phyloP scores from a whole-genome alignment of 2,888 invertebrate genomes.

The Caenorhabditis becei region DNA sequence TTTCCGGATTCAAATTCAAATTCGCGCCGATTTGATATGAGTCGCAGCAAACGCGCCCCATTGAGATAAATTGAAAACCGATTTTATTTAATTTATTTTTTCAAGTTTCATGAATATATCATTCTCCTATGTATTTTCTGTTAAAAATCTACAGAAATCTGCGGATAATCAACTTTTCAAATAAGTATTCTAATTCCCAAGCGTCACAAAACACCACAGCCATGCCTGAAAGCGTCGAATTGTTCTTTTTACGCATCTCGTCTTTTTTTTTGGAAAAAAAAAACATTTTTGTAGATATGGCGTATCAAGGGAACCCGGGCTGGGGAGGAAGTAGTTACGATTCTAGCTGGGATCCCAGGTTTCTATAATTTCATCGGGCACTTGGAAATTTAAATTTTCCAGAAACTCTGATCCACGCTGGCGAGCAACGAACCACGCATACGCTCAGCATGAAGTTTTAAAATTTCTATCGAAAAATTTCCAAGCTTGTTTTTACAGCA shows the following conservation, averaged over 20 bases:
- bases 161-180: too few relatives aligned
- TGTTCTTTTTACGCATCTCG: too few relatives aligned
- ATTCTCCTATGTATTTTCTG: neutral
- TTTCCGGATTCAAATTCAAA: neutral
- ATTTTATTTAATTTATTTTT: neutral
- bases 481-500: conserved; percentile 29
- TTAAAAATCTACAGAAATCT: too few relatives aligned
- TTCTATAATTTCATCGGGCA: neutral
- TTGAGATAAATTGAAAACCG: neutral
- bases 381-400: neutral
- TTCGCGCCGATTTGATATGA: neutral
- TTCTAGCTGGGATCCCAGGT: neutral
- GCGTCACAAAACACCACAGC: too few relatives aligned
- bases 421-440: conserved; percentile 3
- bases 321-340: conserved; percentile 37
- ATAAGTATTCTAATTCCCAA: too few relatives aligned
- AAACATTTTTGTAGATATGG: conserved; percentile 10
- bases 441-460: conserved; percentile 37
- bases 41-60: neutral
- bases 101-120: neutral
- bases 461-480: neutral
- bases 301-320: conserved; percentile 4
- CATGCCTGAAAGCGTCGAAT: too few relatives aligned
- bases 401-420: conserved; percentile 5
- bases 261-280: too few relatives aligned